Conservation (phyloP, 2,113 vertebrate genomes). For the Toxotes jaculatrix region DNA sequence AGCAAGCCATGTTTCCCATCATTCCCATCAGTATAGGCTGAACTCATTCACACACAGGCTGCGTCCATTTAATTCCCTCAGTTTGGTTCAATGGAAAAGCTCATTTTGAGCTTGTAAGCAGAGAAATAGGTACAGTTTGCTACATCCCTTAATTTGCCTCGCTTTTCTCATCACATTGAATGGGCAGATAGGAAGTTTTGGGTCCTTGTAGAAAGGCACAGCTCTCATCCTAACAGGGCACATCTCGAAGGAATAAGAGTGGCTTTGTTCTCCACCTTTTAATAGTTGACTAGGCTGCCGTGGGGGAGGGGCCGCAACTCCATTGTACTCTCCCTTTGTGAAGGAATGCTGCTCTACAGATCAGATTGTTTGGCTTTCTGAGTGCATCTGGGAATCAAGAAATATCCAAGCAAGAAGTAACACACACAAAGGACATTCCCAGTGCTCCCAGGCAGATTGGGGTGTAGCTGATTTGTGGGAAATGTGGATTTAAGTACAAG, state of each 20-base stretch:
- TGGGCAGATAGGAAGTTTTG: constrained; percentile 23
- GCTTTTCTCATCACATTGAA: constrained; percentile 5
- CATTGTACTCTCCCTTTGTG: constrained; percentile 67
- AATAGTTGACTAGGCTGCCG: constrained; percentile 56
- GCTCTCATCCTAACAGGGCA: constrained; percentile 21
- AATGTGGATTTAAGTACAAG: neutral
- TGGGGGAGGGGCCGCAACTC: constrained; percentile 59
- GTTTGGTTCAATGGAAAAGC: neutral
- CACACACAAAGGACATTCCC: neutral
- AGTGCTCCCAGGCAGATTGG: neutral
- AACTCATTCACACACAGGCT: constrained; percentile 28
- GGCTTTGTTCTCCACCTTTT: constrained; percentile 71
- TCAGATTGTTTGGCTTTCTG: constrained; percentile 43
- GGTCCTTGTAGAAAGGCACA: constrained; percentile 22
- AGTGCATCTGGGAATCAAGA: constrained; percentile 33
- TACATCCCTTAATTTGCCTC: neutral
- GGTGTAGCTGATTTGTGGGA: neutral
- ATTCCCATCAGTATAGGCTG: constrained; percentile 28
- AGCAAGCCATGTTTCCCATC: constrained; percentile 26
- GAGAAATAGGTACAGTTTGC: neutral
- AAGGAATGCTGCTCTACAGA: constrained; percentile 60
- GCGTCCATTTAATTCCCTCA: neutral
- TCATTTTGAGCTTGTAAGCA: neutral
- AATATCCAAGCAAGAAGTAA: neutral
- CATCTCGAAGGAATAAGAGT: constrained; percentile 72